Evolutionary conservation across 2,888 invertebrate species (phyloP), one percentile per base, ranked within the genome.

Genomic region (Petrolisthes cinctipes): DNA sequence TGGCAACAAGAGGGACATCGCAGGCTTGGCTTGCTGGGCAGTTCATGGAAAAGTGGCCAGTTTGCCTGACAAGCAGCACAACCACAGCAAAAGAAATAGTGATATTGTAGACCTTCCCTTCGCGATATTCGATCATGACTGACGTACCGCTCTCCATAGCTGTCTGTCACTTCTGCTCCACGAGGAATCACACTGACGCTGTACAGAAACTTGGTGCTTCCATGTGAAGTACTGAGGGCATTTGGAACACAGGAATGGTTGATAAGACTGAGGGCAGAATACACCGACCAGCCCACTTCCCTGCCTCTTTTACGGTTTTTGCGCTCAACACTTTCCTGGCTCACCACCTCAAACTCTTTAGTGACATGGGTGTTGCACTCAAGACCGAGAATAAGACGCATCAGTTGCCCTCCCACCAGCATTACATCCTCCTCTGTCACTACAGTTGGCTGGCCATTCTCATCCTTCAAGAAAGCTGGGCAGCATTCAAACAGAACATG

Each of bases 211-310:
- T 92, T 92, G 5, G 86, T 82, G 66, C 90, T 91, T 6, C 92
- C 92, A 14, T 89, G 86, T 71, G 91, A 92, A 89, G 93, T 93
- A 11, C 93, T 92, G 20, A 93, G 92, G 4, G 93, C 91, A 86
- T 94, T 94, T 4, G 93, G 93, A 91, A 92, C 92, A 91, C 94
- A 94, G 81, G 93, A 92, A 90, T 94, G 94, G 92, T 94, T 94
- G 37, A 92, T 92, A 20, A 93, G 92, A 91, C 93, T 93, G 87
- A 94, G 93, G 3, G 93, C 92, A 0, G 93, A 92, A 86, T 93
- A 94, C 88, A 93, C 93, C 0, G 93, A 94, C 23, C 93, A 94
- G 4, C 94, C 94, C 14, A 94, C 91, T 84, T 92, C 92, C 20
- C 37, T 56, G 5, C 87, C 87, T 51, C 84, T 37, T 14, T 17